phyloP scores from a whole-genome alignment of 2,113 vertebrate species.

The Entelurus aequoreus region DNA sequence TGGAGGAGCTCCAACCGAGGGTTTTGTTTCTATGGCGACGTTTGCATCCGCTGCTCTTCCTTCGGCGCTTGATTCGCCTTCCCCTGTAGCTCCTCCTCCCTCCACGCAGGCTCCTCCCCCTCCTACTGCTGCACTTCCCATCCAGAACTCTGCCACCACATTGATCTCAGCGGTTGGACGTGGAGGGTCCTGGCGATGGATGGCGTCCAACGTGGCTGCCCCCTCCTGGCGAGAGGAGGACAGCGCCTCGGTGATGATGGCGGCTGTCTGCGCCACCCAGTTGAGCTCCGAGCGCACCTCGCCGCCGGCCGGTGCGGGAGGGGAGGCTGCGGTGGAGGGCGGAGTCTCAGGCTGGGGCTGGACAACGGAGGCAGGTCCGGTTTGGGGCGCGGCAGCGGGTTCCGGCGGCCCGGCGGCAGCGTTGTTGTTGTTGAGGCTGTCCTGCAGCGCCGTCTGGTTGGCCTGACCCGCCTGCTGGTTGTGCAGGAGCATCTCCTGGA shows the following conservation, averaged over 20 bases:
- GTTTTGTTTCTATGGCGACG: slow-evolving; percentile 58
- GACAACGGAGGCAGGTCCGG: neutral
- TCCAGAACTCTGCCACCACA: slow-evolving; percentile 54
- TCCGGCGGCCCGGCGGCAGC: neutral
- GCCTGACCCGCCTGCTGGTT: slow-evolving; percentile 85
- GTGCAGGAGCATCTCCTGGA: slow-evolving; percentile 95
- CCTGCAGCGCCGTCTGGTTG: slow-evolving; percentile 83
- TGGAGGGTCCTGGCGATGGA: neutral
- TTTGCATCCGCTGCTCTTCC: slow-evolving; percentile 21
- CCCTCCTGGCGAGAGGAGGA: slow-evolving; percentile 58
- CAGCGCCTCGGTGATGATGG: slow-evolving; percentile 81
- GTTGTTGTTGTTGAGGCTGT: slow-evolving; percentile 94
- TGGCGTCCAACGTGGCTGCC: slow-evolving; percentile 57
- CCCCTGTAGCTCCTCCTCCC: neutral
- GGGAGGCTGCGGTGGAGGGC: slow-evolving; percentile 4
- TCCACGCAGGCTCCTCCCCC: neutral
- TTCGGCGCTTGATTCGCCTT: neutral
- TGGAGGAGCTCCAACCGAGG: slow-evolving; percentile 18
- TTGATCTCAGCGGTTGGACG: slow-evolving; percentile 15
- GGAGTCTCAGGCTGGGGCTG: slow-evolving; percentile 36
- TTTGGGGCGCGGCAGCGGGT: neutral
- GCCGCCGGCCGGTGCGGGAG: slow-evolving; percentile 5
- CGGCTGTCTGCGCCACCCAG: slow-evolving; percentile 85
- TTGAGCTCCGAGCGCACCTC: slow-evolving; percentile 69
- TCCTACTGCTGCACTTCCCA: neutral